Base-by-base conservation (phyloP, 1,140 invertebrate species). In the Lutraria rhynchaena region DNA sequence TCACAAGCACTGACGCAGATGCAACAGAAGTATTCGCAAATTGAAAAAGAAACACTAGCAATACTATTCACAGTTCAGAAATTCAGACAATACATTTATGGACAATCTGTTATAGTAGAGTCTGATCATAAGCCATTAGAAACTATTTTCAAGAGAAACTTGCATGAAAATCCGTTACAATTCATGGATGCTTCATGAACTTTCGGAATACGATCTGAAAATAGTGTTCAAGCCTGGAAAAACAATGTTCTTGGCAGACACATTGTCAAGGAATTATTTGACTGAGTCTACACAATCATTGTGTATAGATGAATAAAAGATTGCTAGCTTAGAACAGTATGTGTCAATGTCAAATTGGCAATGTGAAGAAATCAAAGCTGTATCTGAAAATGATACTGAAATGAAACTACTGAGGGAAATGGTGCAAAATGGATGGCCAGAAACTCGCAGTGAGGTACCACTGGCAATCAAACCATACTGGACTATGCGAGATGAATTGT, bases 21-120 rank as follows among this genome's bases (percentile, higher is more conserved):
- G 53, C 91, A 94, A 85, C 24, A 87, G 61, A 92, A 92, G 33
- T 94, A 93, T 77, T 90, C 88, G n/a, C 92, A 93, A 86, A 90
- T 93, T 2, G 92, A 94, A 70, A 89, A 91, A 70, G 92, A 87
- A 92, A 4, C 87, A 92, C 74, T 58, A 88, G 31, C 91, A 87
- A 78, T 75, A 92, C 15, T 92, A 89, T 13, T 88, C 27, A 1
- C 87, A 82, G 44, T 31, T 70, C 19, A 22, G 3, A 31, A 31
- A 2, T 15, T 35, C 19, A 35, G 41, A 61, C 57, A 88, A 31
- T 91, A 87, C 78, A 75, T 92, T 15, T 92, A 89, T 15, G 88
- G 31, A 0, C 87, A 81, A 53, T 33, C 65, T 55, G 55, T 86
- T 11, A 75, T 76, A 22, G 69, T 87, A 19, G 55, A 74, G 22